Evolutionary conservation across 2,797 vertebrate genomes (phyloP).

Genomic region (Anguilla marmorata): DNA sequence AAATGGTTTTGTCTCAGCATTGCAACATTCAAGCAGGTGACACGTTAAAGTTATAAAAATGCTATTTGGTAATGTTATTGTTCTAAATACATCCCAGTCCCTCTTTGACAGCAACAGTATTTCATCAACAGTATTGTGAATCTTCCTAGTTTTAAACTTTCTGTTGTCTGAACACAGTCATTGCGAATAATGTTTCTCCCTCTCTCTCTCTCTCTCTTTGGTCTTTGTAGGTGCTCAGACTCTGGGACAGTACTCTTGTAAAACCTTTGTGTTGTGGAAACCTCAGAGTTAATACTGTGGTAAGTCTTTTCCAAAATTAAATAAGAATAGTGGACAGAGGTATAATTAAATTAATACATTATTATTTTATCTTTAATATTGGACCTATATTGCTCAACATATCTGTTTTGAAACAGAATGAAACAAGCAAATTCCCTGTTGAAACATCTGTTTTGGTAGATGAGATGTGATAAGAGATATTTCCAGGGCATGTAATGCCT

Average conservation of each 20-base stretch:
- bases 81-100: background rate
- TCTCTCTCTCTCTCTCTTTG: slow-evolving; percentile 10
- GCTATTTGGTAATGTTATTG: background rate
- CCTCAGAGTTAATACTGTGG: slow-evolving; percentile 34
- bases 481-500: no score
- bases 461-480: no score
- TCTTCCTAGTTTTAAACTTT: background rate
- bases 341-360: background rate
- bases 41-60: background rate
- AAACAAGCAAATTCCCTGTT: background rate
- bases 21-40: background rate
- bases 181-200: background rate
- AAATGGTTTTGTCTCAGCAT: background rate
- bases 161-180: background rate
- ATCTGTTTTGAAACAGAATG: background rate
- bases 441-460: no score
- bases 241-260: slow-evolving; percentile 27
- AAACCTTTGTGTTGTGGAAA: slow-evolving; percentile 34
- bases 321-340: background rate
- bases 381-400: background rate
- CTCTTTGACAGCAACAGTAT: no score
- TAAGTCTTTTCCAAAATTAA: slow-evolving; percentile 24
- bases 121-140: background rate
- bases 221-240: slow-evolving; percentile 37
- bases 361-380: background rate